Evolutionary conservation across 2,888 invertebrate species (phyloP).

Genomic region (Phortica okadai): DNA sequence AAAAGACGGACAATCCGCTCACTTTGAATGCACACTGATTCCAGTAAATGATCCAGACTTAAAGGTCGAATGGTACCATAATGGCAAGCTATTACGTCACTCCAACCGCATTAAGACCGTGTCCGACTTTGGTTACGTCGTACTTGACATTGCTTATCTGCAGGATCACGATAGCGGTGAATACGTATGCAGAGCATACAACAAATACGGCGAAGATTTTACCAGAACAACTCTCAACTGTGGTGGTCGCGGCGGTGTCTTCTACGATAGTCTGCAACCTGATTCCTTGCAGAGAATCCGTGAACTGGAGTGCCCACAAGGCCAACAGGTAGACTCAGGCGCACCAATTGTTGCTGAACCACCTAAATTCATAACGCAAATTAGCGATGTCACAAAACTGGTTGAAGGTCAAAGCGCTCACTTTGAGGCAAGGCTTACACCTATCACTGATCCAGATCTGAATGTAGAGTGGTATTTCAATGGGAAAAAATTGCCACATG

Average conservation of each 20-base stretch:
- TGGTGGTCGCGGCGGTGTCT: conserved; percentile 90
- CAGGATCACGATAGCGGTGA: conserved; percentile 95
- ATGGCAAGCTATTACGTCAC: conserved; percentile 91
- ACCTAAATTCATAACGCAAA: conserved; percentile 93
- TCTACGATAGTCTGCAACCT: conserved; percentile 92
- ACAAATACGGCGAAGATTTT: conserved; percentile 93
- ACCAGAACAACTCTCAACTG: conserved; percentile 91
- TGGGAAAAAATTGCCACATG: conserved; percentile 93
- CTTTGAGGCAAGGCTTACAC: conserved; percentile 93
- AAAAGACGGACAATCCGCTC: conserved; percentile 94
- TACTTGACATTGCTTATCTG: conserved; percentile 95
- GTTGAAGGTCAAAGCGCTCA: conserved; percentile 97
- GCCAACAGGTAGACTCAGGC: conserved; percentile 80
- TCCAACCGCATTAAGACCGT: conserved; percentile 94
- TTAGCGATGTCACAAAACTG: conserved; percentile 88
- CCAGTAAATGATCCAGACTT: conserved; percentile 96
- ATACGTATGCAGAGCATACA: conserved; percentile 93
- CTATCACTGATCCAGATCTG: conserved; percentile 95
- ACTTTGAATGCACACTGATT: conserved; percentile 95
- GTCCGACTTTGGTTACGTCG: conserved; percentile 96
- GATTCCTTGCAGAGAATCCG: conserved; percentile 92
- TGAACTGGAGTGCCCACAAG: conserved; percentile 85
- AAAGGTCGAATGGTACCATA: conserved; percentile 97
- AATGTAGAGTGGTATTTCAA: conserved; percentile 97
- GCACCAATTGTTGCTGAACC: conserved; percentile 86